phyloP scores from a whole-genome alignment of 2,888 invertebrate genomes.

The Apamea epomidion region DNA sequence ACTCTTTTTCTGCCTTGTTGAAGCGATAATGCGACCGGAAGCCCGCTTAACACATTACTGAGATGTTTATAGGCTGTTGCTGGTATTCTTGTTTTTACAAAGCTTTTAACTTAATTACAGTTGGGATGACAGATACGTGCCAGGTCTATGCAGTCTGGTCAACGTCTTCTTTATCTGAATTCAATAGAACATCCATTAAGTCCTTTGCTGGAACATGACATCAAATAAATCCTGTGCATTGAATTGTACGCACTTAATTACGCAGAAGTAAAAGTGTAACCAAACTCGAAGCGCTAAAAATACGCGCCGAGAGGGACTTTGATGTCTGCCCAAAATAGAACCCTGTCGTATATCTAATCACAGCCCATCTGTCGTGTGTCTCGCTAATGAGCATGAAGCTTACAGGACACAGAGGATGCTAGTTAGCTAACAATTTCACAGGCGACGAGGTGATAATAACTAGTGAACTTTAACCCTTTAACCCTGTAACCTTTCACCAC shows the following conservation, averaged over 20 bases:
- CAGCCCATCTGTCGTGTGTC: constrained; percentile 18
- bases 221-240: constrained; percentile 14
- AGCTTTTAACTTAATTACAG: constrained; percentile 62
- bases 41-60: constrained; percentile 64
- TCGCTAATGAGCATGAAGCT: constrained; percentile 43
- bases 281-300: constrained; percentile 36
- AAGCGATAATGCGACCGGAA: constrained; percentile 65
- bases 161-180: constrained; percentile 2
- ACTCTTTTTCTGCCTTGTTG: constrained; percentile 60
- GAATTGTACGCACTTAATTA: constrained; percentile 28
- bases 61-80: constrained; percentile 53
- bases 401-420: constrained; percentile 20
- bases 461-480: constrained; percentile 54
- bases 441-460: constrained; percentile 52
- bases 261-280: constrained; percentile 35
- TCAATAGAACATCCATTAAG: constrained; percentile 13
- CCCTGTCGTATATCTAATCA: constrained; percentile 7
- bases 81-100: constrained; percentile 55
- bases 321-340: constrained; percentile 50
- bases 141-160: not conserved
- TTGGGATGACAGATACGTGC: constrained; percentile 33
- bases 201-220: not conserved
- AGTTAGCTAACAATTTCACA: constrained; percentile 48
- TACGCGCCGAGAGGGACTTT: constrained; percentile 34
- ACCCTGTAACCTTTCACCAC: constrained; percentile 60